phyloP scores from a whole-genome alignment of 2,888 invertebrate species.

The Slavum lentiscoides region DNA sequence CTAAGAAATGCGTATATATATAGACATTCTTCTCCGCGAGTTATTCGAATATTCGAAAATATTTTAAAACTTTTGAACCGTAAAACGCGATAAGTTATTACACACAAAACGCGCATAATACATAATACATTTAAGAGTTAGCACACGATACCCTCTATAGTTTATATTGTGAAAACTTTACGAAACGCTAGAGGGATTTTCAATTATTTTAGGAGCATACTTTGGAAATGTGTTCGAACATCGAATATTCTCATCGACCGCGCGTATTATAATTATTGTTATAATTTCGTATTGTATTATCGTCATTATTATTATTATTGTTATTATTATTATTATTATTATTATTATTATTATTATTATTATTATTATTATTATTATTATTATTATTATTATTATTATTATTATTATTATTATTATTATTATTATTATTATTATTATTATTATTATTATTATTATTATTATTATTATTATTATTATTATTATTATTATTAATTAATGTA shows the following conservation, averaged over 20 bases:
- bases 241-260: not conserved
- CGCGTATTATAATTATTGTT: not conserved
- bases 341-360: too few relatives aligned
- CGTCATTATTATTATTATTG: too few relatives aligned
- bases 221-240: slow-evolving; percentile 43
- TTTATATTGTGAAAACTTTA: slow-evolving; percentile 34
- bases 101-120: not conserved
- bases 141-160: slow-evolving; percentile 9
- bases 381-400: too few relatives aligned
- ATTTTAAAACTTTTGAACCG: slow-evolving; percentile 38
- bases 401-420: too few relatives aligned
- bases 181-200: slow-evolving; percentile 47
- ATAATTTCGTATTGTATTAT: too few relatives aligned
- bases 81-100: slow-evolving; percentile 11
- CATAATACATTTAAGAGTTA: slow-evolving; percentile 5
- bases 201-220: slow-evolving; percentile 44
- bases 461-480: too few relatives aligned
- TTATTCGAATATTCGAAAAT: slow-evolving; percentile 40
- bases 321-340: slow-evolving; percentile 1
- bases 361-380: too few relatives aligned
- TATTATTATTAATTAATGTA: too few relatives aligned
- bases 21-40: not conserved
- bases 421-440: too few relatives aligned
- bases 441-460: too few relatives aligned
- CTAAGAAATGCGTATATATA: not conserved